Conservation (phyloP, 2,113 vertebrate genomes). For the Collichthys lucidus region DNA sequence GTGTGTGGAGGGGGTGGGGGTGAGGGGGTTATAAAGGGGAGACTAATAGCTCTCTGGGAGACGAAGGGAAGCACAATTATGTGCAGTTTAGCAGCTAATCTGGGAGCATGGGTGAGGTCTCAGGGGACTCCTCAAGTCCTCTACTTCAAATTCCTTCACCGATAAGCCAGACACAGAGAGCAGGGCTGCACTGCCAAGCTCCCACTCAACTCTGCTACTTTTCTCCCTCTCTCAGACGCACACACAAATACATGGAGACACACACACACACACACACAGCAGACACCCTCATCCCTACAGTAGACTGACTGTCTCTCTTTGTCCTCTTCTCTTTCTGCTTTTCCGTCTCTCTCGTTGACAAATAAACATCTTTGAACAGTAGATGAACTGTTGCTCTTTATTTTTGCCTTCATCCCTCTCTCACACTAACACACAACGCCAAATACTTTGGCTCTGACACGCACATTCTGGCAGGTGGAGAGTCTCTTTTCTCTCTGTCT, state of each 20-base stretch:
- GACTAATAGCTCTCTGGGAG: constrained; percentile 93
- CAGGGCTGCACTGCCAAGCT: constrained; percentile 67
- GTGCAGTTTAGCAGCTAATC: constrained; percentile 95
- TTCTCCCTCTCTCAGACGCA: constrained; percentile 23
- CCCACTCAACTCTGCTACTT: constrained; percentile 54
- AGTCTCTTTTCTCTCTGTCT: constrained; percentile 43
- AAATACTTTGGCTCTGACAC: constrained; percentile 54
- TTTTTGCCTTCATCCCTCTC: constrained; percentile 24
- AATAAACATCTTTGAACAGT: constrained; percentile 17
- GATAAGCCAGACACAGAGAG: constrained; percentile 86
- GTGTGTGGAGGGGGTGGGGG: no score
- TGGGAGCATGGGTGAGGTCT: constrained; percentile 89
- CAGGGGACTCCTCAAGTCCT: constrained; percentile 89
- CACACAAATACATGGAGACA: constrained; percentile 29
- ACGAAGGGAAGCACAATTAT: constrained; percentile 94
- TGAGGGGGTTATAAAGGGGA: constrained; percentile 85
- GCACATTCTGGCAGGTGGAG: constrained; percentile 62
- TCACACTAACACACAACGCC: constrained; percentile 44
- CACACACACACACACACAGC: constrained; percentile 32
- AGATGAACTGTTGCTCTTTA: constrained; percentile 7
- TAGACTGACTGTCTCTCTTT: neutral
- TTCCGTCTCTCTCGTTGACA: constrained; percentile 16
- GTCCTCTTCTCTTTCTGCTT: constrained; percentile 23
- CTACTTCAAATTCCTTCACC: constrained; percentile 92
- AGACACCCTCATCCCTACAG: constrained; percentile 4